A percentile compares a stretch with the other conserved stretches of the same genome.
These are phyloP conservation scores for Plebejus melissa DNA, from an alignment of 2,888 invertebrate species.

Conservation along the genomic window DNA sequence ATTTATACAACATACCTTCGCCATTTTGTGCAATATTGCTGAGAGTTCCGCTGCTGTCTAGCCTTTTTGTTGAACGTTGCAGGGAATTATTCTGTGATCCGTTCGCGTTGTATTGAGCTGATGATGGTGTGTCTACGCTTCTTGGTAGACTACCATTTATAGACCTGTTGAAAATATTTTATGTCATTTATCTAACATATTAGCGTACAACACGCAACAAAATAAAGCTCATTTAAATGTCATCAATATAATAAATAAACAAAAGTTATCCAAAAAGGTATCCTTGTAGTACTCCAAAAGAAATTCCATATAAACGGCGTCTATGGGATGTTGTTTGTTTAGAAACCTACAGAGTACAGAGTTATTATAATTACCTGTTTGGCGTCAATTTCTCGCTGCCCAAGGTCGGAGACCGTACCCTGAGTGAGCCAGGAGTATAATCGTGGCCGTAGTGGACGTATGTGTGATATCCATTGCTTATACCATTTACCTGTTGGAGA, in stretches of 20 bases:
- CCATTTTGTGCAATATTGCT: conserved; percentile 62
- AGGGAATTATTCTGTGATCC: conserved; percentile 69
- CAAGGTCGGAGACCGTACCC: conserved; percentile 77
- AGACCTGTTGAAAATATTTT: conserved; percentile 46
- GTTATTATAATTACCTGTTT: conserved; percentile 56
- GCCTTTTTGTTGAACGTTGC: conserved; percentile 59
- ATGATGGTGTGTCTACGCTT: conserved; percentile 64
- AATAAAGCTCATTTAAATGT: not conserved
- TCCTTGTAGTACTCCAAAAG: not conserved
- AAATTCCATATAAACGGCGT: not conserved
- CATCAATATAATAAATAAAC: not conserved
- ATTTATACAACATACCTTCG: conserved; percentile 51
- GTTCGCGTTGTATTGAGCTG: conserved; percentile 61
- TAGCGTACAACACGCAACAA: too few relatives aligned
- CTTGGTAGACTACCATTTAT: conserved; percentile 69
- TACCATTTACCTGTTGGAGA: conserved; percentile 84
- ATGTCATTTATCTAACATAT: too few relatives aligned
- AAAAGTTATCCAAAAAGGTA: not conserved
- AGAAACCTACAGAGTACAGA: not conserved
- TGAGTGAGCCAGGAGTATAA: conserved; percentile 89
- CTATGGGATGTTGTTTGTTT: not conserved
- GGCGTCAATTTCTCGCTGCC: conserved; percentile 67
- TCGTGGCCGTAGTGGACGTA: conserved; percentile 94
- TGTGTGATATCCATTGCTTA: conserved; percentile 91
- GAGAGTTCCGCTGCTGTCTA: conserved; percentile 62